Evolutionary conservation across 2,888 invertebrate species (phyloP), one percentile per base, ranked within the genome.

Genomic region (Apodemia hepburni): DNA sequence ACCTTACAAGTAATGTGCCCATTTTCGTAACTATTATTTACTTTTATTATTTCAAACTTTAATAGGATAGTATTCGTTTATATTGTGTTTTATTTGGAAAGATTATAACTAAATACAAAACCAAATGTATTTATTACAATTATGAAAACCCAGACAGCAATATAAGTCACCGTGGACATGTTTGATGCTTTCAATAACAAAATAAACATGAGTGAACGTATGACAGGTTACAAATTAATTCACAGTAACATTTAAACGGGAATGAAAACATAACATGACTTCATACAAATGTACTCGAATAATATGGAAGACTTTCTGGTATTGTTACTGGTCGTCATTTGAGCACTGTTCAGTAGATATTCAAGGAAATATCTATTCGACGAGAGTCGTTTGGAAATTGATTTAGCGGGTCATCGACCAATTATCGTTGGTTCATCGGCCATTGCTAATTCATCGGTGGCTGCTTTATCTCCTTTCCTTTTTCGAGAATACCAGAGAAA

Each of bases 351-450:
- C 85, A 87, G 87, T 82, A 83, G 76, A 84, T 80, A 82, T 71
- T 80, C 79, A 75, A 79, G 66, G 74, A 84, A 81, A 77, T 76
- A 73, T 78, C 79, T 75, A 73, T 71, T 75, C 77, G 79, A 76
- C 73, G 64, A 67, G 64, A 70, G 76, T 69, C 75, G 78, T 69
- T 73, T 76, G 73, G 78, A 74, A 66, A 68, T 69, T 61, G 60
- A 72, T 64, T 71, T 70, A 73, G 71, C 73, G 71, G 80, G 90
- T 92, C 92, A 94, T 93, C 94, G 93, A 73, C 94, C 94, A 68
- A 97, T 95, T 76, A 96, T 96, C 54, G 96, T 95, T 0, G 97
- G 96, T 75, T 97, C 97, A 73, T 97, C 97, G 6, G 96, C 97
- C 94, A 96, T 95, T 0, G 95, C 97, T 51, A 96, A 90, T 76